Base-by-base conservation (phyloP, 2,888 invertebrate genomes). In the Hypena proboscidalis region DNA sequence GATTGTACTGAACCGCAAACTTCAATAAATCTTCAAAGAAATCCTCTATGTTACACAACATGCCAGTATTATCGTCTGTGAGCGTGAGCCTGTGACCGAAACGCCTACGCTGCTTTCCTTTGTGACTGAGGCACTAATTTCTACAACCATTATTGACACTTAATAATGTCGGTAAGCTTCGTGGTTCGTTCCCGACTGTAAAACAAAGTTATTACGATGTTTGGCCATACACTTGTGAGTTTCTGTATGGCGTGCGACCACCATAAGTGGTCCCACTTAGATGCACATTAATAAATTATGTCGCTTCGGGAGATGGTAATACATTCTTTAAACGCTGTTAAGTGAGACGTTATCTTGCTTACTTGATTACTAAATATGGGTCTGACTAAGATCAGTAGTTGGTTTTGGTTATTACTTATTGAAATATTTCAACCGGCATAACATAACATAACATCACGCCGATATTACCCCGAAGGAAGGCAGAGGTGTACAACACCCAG, bases 261-360 rank as follows among this genome's bases (percentile, higher is more conserved):
- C 80, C 77, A 74, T 83, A 88, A 84, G 78, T 77, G 85, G 83
- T 52, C 46, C 73, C 83, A 83, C 82, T 85, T 85, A 80, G 74
- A 73, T 64, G 75, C 77, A 70, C 67, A 74, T 73, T 78, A 77
- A 83, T 80, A 78, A 80, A 82, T 80, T 72, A 71, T 79, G 77
- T 80, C 73, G 59, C 77, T 70, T 77, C 70, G 69, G 70, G 66
- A 71, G 70, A 71, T 71, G 79, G 73, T 83, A 85, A 85, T 74
- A 74, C 68, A 73, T 72, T 70, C 68, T 77, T 73, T 70, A 81
- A 82, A 78, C 71, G 72, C 44, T 68, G 67, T 70, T 76, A 76
- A 72, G 72, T 70, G 69, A 72, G 68, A 50, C 56, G 69, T 74
- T 67, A 70, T 70, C 58, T 65, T 65, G 49, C 56, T 49, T 65